These are phyloP conservation scores for Petromus typicus DNA, from an alignment of 2,113 vertebrate genomes.

Conservation along the genomic window DNA sequence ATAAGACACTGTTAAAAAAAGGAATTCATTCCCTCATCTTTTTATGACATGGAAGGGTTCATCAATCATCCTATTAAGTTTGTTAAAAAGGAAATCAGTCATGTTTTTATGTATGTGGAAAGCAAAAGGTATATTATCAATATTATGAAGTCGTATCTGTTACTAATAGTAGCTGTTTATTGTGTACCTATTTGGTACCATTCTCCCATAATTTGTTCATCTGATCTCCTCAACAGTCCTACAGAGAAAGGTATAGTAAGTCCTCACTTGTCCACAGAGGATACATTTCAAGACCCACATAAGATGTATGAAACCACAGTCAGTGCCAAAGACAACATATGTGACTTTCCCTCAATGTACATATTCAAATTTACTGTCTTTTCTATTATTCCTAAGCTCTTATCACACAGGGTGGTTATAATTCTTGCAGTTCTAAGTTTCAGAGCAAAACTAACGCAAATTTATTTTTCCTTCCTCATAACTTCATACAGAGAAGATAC, in stretches of 20 bases:
- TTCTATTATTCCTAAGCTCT: background rate
- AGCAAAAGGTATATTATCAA: conserved; percentile 30
- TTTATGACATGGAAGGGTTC: too few species aligned
- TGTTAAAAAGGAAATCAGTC: too few species aligned
- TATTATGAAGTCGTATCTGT: background rate
- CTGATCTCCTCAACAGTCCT: background rate
- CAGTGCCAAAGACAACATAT: background rate
- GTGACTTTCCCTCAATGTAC: background rate
- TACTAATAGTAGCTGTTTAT: background rate
- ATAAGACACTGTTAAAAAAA: background rate
- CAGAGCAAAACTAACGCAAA: background rate
- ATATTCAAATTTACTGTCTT: background rate
- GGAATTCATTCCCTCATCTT: too few species aligned
- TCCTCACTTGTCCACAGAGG: too few species aligned
- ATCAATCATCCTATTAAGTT: too few species aligned
- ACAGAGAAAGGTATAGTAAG: background rate
- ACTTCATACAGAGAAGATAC: background rate
- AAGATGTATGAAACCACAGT: background rate
- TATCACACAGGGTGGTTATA: background rate
- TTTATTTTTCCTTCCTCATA: background rate
- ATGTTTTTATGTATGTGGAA: background rate
- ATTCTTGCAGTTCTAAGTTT: background rate
- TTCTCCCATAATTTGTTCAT: background rate
- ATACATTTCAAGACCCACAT: background rate
- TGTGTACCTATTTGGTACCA: background rate